Evolutionary conservation across 2,113 vertebrate species (phyloP), one percentile per base, ranked within the genome.

Genomic region (Microcebus jonahi): DNA sequence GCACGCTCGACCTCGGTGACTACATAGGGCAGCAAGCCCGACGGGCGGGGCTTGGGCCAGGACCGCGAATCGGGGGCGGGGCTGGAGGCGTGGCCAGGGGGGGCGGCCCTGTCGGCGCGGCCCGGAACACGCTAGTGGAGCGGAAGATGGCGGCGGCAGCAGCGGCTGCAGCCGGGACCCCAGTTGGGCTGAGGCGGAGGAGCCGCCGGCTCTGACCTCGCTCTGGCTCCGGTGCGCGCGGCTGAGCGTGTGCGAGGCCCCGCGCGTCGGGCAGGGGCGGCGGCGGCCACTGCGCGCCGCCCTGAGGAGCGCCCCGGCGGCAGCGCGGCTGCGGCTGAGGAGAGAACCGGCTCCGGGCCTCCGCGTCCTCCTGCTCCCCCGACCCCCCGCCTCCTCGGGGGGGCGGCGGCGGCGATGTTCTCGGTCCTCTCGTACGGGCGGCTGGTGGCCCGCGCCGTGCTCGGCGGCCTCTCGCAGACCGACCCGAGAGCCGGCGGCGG

Each of bases 391-490:
- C 98, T 97, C 95, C 97, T 97, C 91, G 98, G 88, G 94, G 97
- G 97, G 97, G 98, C 97, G 96, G 98, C 96, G 96, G 97, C 97
- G 94, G 97, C 98, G 82, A 99, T 99, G 99, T 99, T 99, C 99
- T 99, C 99, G 95, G 99, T 99, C 98, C 99, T 99, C 76, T 99
- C 99, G 57, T 99, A 99, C 98, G 99, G 99, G 97, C 99, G 99
- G 98, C 99, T 99, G 98, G 99, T 99, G 97, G 99, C 99, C 98
- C 99, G 99, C 98, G 99, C 99, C 85, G 99, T 99, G 97, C 99
- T 99, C 94, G 99, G 99, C 65, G 99, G 99, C 98, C 99, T 99
- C 36, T 99, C 99, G 95, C 99, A 99, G 98, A 99, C 99, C 2
- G 99, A 99, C 97, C 98, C 99, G 93, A 98, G 99, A 97, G 99